These are phyloP conservation scores for Drosophila macrospina DNA, from an alignment of 2,888 invertebrate genomes.

Conservation along the genomic window DNA sequence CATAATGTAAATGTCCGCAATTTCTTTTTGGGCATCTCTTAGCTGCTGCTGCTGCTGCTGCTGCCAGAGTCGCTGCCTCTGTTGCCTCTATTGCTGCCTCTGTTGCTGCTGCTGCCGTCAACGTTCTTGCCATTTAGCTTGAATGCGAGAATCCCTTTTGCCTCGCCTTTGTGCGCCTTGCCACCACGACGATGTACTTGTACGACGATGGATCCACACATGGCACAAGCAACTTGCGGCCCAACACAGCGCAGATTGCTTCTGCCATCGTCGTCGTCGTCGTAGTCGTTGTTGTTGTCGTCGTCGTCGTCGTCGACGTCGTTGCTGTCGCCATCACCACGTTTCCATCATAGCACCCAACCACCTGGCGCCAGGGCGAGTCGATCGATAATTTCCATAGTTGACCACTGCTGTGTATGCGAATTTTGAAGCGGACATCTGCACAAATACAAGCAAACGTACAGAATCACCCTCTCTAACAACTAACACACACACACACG, in stretches of 20 bases:
- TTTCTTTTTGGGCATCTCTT: constrained; percentile 83
- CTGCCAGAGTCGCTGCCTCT: constrained; percentile 51
- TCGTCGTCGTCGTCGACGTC: constrained; percentile 37
- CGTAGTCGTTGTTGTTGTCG: constrained; percentile 35
- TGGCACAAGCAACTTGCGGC: constrained; percentile 67
- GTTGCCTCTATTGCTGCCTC: constrained; percentile 23
- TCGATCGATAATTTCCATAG: constrained; percentile 86
- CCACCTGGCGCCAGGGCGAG: constrained; percentile 83
- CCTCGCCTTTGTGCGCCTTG: constrained; percentile 36
- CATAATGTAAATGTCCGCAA: constrained; percentile 82
- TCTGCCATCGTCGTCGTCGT: constrained; percentile 63
- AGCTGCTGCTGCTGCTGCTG: constrained; percentile 73
- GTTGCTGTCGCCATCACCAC: constrained; percentile 68
- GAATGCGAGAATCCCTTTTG: constrained; percentile 67
- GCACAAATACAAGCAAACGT: constrained; percentile 69
- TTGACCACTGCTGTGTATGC: constrained; percentile 84
- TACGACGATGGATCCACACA: constrained; percentile 65
- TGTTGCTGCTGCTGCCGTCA: constrained; percentile 70
- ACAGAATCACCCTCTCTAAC: constrained; percentile 63
- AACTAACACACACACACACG: constrained; percentile 39
- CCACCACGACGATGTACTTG: constrained; percentile 38
- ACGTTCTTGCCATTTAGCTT: constrained; percentile 82
- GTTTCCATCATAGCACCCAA: constrained; percentile 78
- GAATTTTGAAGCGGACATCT: constrained; percentile 84
- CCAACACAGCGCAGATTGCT: constrained; percentile 73